These are phyloP conservation scores for Ladona fulva DNA, from an alignment of 1,140 invertebrate genomes.

Conservation along the genomic window DNA sequence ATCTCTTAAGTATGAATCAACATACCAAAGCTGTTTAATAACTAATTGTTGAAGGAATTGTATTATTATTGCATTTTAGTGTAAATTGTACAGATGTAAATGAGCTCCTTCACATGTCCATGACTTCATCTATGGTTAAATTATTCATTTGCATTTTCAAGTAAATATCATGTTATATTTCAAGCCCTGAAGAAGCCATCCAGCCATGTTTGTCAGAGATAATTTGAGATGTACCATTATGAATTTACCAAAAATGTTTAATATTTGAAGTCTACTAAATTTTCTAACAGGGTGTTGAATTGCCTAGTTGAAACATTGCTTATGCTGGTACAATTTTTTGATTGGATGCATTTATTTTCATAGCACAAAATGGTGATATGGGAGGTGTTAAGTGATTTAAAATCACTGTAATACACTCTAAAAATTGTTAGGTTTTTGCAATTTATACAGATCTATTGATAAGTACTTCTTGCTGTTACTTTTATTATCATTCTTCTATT, in stretches of 20 bases:
- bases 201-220: background rate
- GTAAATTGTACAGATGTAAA: background rate
- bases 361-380: background rate
- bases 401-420: background rate
- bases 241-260: background rate
- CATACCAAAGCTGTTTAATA: background rate
- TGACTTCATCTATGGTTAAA: background rate
- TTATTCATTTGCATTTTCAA: background rate
- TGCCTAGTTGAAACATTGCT: background rate
- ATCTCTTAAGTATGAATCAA: background rate
- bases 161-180: background rate
- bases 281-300: background rate
- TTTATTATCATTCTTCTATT: background rate
- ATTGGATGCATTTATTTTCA: slow-evolving; percentile 7
- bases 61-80: background rate
- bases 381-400: background rate
- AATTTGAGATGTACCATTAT: background rate
- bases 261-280: background rate
- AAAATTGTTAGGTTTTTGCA: slow-evolving; percentile 5
- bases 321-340: background rate
- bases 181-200: background rate
- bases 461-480: slow-evolving; percentile 1
- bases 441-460: background rate
- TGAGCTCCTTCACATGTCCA: background rate
- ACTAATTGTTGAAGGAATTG: background rate